These are phyloP conservation scores for Acholoe squamosa DNA, from an alignment of 2,888 invertebrate species.

Conservation along the genomic window DNA sequence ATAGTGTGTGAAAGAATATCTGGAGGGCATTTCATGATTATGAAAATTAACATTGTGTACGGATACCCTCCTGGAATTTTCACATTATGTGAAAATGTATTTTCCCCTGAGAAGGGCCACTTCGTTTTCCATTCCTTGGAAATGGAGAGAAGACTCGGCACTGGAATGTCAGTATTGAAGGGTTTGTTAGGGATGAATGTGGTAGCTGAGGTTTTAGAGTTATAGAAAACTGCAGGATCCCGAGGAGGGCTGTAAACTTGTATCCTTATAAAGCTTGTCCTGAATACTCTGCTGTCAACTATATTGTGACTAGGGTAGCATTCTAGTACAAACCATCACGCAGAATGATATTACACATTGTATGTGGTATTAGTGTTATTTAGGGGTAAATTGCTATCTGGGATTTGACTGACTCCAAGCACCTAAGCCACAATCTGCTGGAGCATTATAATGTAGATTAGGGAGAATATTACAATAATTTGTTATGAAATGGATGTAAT, in stretches of 20 bases:
- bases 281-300: background rate
- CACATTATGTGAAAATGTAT: background rate
- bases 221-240: conserved; percentile 21
- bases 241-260: background rate
- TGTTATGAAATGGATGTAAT: background rate
- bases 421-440: background rate
- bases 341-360: background rate
- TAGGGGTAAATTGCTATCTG: background rate
- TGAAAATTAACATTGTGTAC: too few species aligned
- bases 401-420: background rate
- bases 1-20: background rate
- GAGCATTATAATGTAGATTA: background rate
- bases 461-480: background rate
- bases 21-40: too few species aligned
- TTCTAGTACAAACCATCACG: background rate
- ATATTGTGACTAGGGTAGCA: conserved; percentile 13
- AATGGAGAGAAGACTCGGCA: background rate
- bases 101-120: background rate
- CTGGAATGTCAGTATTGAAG: background rate
- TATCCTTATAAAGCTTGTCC: background rate
- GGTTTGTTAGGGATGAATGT: background rate
- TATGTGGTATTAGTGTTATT: background rate
- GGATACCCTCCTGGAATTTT: background rate
- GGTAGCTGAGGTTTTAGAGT: background rate
- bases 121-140: conserved; percentile 18